Evolutionary conservation across 2,888 invertebrate genomes (phyloP).

Genomic region (Melinaea menophilus): DNA sequence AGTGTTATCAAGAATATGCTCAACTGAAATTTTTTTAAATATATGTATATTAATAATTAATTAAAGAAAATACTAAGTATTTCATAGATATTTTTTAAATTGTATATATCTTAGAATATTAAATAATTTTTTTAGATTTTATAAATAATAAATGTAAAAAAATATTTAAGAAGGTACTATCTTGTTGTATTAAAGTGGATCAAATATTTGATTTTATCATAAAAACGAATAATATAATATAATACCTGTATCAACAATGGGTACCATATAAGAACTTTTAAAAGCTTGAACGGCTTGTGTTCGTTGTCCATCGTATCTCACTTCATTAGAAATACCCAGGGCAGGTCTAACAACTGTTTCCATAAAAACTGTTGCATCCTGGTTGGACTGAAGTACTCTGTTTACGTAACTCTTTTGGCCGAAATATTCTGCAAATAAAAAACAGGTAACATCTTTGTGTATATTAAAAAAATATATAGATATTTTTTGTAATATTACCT

Average conservation of each 20-base stretch:
- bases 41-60: too few relatives aligned
- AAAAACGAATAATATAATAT: not conserved
- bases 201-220: too few relatives aligned
- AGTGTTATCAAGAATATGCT: conserved; percentile 81
- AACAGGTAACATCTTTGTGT: not conserved
- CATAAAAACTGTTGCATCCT: conserved; percentile 80
- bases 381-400: conserved; percentile 33
- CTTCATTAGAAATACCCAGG: conserved; percentile 77
- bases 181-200: too few relatives aligned
- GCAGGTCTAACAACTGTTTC: conserved; percentile 81
- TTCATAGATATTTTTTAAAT: too few relatives aligned
- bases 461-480: too few relatives aligned
- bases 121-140: too few relatives aligned
- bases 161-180: too few relatives aligned
- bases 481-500: conserved; percentile 21
- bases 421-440: conserved; percentile 47
- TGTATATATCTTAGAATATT: too few relatives aligned
- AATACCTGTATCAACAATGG: conserved; percentile 80
- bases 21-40: conserved; percentile 76
- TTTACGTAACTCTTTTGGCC: conserved; percentile 44
- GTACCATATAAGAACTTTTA: conserved; percentile 83
- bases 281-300: conserved; percentile 74
- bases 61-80: too few relatives aligned
- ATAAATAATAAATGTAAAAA: too few relatives aligned
- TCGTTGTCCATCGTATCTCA: conserved; percentile 80